A percentile compares a stretch with the other conserved stretches of the same genome.
These are phyloP conservation scores for Suillia variegata DNA, from an alignment of 2,888 invertebrate genomes.

Conservation along the genomic window DNA sequence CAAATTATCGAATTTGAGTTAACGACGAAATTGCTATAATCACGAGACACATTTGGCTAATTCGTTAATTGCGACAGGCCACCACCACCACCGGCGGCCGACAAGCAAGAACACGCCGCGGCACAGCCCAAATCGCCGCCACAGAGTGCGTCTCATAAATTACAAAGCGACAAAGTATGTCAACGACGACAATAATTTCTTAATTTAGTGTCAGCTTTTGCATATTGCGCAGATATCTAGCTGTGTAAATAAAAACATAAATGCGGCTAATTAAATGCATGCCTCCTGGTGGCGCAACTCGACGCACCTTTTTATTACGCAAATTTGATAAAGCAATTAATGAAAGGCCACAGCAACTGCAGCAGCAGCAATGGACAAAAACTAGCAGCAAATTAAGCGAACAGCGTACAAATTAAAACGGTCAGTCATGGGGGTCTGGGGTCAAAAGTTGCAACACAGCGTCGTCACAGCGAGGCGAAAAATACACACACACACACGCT, in stretches of 20 bases:
- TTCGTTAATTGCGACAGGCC: neutral
- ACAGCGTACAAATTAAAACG: neutral
- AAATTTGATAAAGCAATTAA: slow-evolving; percentile 28
- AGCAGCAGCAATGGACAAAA: slow-evolving; percentile 10
- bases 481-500: neutral
- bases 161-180: neutral
- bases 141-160: neutral
- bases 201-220: neutral
- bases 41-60: neutral
- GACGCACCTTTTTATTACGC: slow-evolving; percentile 26
- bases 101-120: neutral
- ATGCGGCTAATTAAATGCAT: neutral
- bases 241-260: neutral
- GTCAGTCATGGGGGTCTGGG: neutral
- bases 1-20: neutral
- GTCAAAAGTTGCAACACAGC: neutral
- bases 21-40: neutral
- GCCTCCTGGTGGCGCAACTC: neutral
- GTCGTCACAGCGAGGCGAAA: too few relatives aligned
- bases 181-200: slow-evolving; percentile 3
- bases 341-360: slow-evolving; percentile 1
- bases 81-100: neutral
- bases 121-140: too few relatives aligned
- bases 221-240: neutral
- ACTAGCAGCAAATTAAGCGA: neutral